Evolutionary conservation across 2,797 vertebrate genomes (phyloP).

Genomic region (Lagocephalus sceleratus): DNA sequence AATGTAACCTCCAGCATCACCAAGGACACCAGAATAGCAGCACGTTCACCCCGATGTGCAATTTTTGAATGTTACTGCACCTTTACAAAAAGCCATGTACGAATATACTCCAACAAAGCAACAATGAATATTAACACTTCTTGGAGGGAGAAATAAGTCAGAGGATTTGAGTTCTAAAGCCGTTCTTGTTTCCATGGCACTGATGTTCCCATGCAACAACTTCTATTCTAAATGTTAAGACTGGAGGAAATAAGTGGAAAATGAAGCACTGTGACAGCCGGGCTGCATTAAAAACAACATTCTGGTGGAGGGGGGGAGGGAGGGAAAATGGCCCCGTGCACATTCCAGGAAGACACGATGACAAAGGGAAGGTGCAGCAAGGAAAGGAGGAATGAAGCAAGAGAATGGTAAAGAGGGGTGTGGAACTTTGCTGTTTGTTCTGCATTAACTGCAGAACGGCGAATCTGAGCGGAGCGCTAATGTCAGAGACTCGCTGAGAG

Average conservation of each 20-base stretch:
- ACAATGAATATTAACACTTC: too few relatives aligned
- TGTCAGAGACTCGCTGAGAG: constrained; percentile 46
- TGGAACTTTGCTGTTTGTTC: constrained; percentile 13
- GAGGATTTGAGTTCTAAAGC: too few relatives aligned
- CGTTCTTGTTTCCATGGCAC: too few relatives aligned
- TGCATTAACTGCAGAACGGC: constrained; percentile 31
- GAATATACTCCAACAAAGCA: too few relatives aligned
- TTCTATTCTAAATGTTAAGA: too few relatives aligned
- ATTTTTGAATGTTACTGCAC: background rate
- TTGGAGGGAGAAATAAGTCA: too few relatives aligned
- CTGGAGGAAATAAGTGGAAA: too few relatives aligned
- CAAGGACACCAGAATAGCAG: constrained; percentile 20
- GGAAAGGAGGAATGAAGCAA: constrained; percentile 6
- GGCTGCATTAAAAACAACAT: too few relatives aligned
- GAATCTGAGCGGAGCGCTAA: constrained; percentile 36
- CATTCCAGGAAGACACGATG: background rate
- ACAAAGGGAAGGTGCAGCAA: background rate
- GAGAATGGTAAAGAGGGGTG: constrained; percentile 14
- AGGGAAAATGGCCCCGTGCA: constrained; percentile 48
- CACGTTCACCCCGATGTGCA: constrained; percentile 2
- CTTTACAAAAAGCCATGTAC: background rate
- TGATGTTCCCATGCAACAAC: too few relatives aligned
- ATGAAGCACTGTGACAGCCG: too few relatives aligned
- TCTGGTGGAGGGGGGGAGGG: constrained; percentile 1
- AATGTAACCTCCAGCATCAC: background rate